phyloP scores from a whole-genome alignment of 2,797 vertebrate genomes.

The Ispidina lecontei region DNA sequence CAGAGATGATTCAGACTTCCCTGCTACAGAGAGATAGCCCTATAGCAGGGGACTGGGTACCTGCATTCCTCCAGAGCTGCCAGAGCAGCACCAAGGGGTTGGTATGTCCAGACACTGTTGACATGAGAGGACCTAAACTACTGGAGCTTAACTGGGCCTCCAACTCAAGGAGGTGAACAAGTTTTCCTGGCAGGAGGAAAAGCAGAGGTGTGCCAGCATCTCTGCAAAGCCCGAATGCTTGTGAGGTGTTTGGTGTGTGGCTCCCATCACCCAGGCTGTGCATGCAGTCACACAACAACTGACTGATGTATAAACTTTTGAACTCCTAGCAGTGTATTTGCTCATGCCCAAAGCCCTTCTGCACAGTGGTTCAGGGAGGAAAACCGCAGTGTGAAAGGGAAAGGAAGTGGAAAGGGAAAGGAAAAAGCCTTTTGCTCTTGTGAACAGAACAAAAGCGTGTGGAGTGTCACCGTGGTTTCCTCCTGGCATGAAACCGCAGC shows the following conservation, averaged over 20 bases:
- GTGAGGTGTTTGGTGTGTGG: background rate
- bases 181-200: background rate
- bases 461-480: background rate
- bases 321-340: background rate
- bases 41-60: rapidly evolving
- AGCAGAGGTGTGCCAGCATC: rapidly evolving
- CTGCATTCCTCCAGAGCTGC: rapidly evolving
- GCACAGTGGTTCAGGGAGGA: rapidly evolving
- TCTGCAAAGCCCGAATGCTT: rapidly evolving
- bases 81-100: rapidly evolving
- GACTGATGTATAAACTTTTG: background rate
- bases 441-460: background rate
- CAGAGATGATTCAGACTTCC: background rate
- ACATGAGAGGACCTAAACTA: rapidly evolving
- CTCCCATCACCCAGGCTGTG: rapidly evolving
- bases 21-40: background rate
- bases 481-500: background rate
- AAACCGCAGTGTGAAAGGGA: background rate
- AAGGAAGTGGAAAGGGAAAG: background rate
- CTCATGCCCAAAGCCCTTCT: background rate
- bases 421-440: background rate
- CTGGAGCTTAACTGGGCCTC: background rate
- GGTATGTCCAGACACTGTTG: rapidly evolving
- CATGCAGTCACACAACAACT: rapidly evolving
- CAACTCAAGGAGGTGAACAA: rapidly evolving